These are phyloP conservation scores for Haliclystus octoradiatus DNA, from an alignment of 30 jellyfish, hydroid and myxozoan species.

Conservation along the genomic window DNA sequence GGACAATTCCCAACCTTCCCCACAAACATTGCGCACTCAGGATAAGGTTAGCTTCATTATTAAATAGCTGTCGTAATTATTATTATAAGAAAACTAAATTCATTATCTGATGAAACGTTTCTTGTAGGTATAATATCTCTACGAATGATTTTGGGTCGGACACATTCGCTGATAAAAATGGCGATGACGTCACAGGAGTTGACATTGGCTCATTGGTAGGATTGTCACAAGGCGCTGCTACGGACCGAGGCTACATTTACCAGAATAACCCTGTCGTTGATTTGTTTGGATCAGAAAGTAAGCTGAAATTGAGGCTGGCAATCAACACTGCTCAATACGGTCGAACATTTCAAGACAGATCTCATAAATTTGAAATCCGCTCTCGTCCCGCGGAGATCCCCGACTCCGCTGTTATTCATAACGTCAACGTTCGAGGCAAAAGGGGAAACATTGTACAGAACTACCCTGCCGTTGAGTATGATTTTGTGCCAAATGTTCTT, in stretches of 20 bases:
- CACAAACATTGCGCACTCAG: conserved; percentile 67
- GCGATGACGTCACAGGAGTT: conserved; percentile 28
- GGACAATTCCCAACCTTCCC: conserved; percentile 72
- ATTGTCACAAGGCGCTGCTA: conserved; percentile 16
- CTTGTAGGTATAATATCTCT: conserved; percentile 72
- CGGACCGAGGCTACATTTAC: conserved; percentile 40
- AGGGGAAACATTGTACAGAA: conserved; percentile 91
- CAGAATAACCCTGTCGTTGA: conserved; percentile 45
- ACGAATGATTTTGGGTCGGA: conserved; percentile 70
- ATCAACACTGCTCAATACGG: neutral
- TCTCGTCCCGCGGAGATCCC: conserved; percentile 17
- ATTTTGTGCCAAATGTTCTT: conserved; percentile 44
- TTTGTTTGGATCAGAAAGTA: neutral
- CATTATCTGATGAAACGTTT: conserved; percentile 1
- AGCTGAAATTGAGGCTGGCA: neutral
- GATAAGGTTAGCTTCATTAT: conserved; percentile 26
- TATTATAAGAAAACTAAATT: neutral
- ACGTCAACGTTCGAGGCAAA: conserved; percentile 89
- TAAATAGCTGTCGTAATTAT: neutral
- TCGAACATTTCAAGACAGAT: conserved; percentile 4
- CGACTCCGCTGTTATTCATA: conserved; percentile 26
- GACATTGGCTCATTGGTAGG: conserved; percentile 30
- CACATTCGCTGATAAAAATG: conserved; percentile 40
- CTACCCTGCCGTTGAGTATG: conserved; percentile 61
- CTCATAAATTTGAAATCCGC: conserved; percentile 25